phyloP scores from a whole-genome alignment of 2,888 invertebrate genomes.

The Pterostichus niger region DNA sequence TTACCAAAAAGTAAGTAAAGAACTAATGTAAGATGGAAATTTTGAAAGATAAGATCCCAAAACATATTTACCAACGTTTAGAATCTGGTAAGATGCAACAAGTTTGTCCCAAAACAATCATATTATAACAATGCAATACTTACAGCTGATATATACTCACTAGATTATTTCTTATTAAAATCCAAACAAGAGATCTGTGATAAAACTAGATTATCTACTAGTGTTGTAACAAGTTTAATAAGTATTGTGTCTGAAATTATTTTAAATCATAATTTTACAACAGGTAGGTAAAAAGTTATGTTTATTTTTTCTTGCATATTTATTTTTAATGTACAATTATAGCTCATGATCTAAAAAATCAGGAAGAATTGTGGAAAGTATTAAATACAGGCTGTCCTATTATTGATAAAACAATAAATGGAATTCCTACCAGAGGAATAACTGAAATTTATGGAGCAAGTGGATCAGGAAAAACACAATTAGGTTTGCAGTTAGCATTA shows the following conservation, averaged over 20 bases:
- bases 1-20: not conserved
- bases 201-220: constrained; percentile 37
- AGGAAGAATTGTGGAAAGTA: constrained; percentile 68
- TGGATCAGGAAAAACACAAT: constrained; percentile 90
- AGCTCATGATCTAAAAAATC: constrained; percentile 25
- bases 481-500: constrained; percentile 86
- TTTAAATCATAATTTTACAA: constrained; percentile 46
- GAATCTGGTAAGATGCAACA: constrained; percentile 49
- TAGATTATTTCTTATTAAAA: constrained; percentile 57
- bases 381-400: constrained; percentile 80
- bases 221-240: constrained; percentile 41
- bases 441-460: constrained; percentile 91
- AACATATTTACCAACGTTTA: constrained; percentile 51
- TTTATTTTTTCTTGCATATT: not conserved
- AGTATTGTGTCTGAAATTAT: constrained; percentile 46
- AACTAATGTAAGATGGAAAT: constrained; percentile 45
- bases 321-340: not conserved
- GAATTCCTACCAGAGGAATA: constrained; percentile 83
- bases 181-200: constrained; percentile 52
- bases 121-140: not conserved
- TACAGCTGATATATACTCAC: constrained; percentile 53
- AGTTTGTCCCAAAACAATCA: not conserved
- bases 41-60: constrained; percentile 60
- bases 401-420: constrained; percentile 82
- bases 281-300: constrained; percentile 31